Conservation (phyloP, 2,797 vertebrate genomes). For the Anabacerthia variegaticeps region DNA sequence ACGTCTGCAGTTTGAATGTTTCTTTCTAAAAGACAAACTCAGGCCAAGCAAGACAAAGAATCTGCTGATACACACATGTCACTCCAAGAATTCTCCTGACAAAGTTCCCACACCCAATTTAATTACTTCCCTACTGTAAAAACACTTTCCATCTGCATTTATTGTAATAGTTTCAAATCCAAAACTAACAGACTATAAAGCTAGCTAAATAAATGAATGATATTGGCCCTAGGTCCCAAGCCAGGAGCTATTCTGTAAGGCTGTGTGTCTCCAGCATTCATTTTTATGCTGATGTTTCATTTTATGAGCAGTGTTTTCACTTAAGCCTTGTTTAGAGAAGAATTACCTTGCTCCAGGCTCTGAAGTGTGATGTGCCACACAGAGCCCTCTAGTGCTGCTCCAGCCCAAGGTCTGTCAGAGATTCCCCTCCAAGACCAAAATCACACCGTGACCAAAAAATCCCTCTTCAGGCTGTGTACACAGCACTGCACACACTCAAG, state of each 20-base stretch:
- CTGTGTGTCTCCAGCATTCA: slow-evolving; percentile 51
- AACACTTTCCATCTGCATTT: slow-evolving; percentile 80
- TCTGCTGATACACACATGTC: slow-evolving; percentile 79
- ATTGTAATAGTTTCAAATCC: slow-evolving; percentile 78
- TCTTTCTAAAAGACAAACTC: slow-evolving; percentile 64
- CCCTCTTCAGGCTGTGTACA: neutral
- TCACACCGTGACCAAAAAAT: neutral
- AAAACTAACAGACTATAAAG: slow-evolving; percentile 79
- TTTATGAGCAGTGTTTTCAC: slow-evolving; percentile 66
- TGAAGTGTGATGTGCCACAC: neutral
- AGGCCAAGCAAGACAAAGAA: slow-evolving; percentile 78
- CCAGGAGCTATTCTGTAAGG: slow-evolving; percentile 71
- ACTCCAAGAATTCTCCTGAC: slow-evolving; percentile 79
- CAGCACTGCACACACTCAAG: neutral
- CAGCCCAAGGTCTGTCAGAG: neutral
- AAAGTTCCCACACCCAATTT: slow-evolving; percentile 79
- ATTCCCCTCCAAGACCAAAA: neutral
- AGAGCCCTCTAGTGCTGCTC: slow-evolving; percentile 7
- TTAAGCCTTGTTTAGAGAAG: slow-evolving; percentile 71
- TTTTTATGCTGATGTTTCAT: slow-evolving; percentile 75
- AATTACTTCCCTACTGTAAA: slow-evolving; percentile 81
- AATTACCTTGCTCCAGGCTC: slow-evolving; percentile 54
- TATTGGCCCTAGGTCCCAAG: slow-evolving; percentile 66
- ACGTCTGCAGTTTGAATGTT: slow-evolving; percentile 62
- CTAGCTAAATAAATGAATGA: slow-evolving; percentile 79